phyloP scores from a whole-genome alignment of 2,888 invertebrate genomes.

The Agriopis marginaria region DNA sequence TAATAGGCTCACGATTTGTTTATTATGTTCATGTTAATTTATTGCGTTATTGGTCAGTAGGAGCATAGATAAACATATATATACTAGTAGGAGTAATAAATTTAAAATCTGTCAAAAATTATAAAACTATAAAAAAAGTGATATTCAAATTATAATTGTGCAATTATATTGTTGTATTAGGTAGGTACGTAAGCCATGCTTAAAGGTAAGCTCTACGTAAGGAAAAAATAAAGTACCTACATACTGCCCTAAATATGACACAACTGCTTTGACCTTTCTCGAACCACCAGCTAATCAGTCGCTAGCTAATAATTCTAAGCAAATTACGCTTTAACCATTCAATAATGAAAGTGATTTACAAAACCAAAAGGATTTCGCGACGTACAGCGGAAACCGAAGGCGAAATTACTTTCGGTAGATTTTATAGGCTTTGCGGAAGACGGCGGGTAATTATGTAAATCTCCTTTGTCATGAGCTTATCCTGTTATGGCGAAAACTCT shows the following conservation, averaged over 20 bases:
- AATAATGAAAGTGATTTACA: slow-evolving; percentile 32
- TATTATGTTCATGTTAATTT: too few species aligned
- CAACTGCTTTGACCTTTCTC: slow-evolving; percentile 13
- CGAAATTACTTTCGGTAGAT: slow-evolving; percentile 44
- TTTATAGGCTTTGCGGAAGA: slow-evolving; percentile 50
- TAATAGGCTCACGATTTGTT: too few species aligned
- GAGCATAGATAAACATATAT: too few species aligned
- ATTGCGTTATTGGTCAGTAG: too few species aligned
- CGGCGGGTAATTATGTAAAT: slow-evolving; percentile 61
- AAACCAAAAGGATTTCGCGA: slow-evolving; percentile 34
- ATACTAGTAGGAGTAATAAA: too few species aligned
- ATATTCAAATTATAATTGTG: too few species aligned
- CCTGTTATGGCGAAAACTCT: slow-evolving; percentile 51
- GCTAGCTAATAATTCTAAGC: slow-evolving; percentile 13
- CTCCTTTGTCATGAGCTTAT: slow-evolving; percentile 58
- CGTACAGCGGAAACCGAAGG: slow-evolving; percentile 34
- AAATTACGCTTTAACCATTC: slow-evolving; percentile 16
- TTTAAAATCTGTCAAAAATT: too few species aligned
- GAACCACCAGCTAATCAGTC: slow-evolving; percentile 6
- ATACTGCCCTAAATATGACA: background rate
- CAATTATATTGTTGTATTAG: too few species aligned
- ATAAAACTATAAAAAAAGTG: too few species aligned
- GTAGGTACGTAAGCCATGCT: too few species aligned
- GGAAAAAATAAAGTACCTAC: too few species aligned
- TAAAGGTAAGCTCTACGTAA: background rate